phyloP scores from a whole-genome alignment of 2,113 vertebrate species.

The Salvator merianae region DNA sequence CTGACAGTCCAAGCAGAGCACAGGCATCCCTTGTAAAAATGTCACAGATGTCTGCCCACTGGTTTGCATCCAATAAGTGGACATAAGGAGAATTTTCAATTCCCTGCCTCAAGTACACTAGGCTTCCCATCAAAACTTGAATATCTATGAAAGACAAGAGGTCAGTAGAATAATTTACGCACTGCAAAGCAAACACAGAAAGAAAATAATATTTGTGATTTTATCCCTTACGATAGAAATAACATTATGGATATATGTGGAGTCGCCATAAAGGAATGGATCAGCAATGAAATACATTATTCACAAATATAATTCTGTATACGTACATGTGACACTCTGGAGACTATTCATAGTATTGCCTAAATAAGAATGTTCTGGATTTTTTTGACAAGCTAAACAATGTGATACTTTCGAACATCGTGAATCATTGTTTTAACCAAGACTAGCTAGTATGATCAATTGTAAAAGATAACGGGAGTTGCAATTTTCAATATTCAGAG shows the following conservation, averaged over 20 bases:
- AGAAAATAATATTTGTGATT: not conserved
- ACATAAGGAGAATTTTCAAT: constrained; percentile 87
- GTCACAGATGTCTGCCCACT: constrained; percentile 90
- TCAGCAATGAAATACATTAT: not conserved
- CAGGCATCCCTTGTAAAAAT: constrained; percentile 87
- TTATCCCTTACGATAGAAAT: not conserved
- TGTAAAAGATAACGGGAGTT: too few species aligned
- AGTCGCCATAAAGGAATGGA: not conserved
- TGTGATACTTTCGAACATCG: too few species aligned
- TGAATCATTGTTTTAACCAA: not conserved
- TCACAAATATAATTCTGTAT: not conserved
- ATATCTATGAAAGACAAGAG: constrained; percentile 73
- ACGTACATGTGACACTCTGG: not conserved
- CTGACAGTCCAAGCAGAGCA: constrained; percentile 82
- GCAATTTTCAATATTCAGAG: too few species aligned
- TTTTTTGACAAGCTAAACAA: too few species aligned
- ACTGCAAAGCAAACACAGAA: not conserved
- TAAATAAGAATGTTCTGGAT: too few species aligned
- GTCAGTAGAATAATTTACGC: not conserved
- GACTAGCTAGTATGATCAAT: not conserved
- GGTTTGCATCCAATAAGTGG: constrained; percentile 83
- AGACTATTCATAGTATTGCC: not conserved
- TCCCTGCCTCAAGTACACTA: constrained; percentile 85
- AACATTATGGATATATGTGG: not conserved
- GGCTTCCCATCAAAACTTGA: constrained; percentile 87